Conservation (phyloP, 2,797 vertebrate genomes). For the Gobionotothen gibberifrons region DNA sequence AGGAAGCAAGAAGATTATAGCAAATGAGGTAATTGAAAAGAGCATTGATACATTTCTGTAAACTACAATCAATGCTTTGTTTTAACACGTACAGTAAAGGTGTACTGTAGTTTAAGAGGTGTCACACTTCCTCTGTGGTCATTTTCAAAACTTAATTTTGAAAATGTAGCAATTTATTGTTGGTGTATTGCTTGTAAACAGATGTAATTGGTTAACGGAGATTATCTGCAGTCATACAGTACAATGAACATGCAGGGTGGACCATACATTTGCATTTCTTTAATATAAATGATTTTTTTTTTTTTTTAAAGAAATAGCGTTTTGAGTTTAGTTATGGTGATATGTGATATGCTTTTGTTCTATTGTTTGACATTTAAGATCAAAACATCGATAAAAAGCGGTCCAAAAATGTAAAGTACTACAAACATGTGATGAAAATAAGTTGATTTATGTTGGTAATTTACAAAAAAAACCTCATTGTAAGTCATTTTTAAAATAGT, state of each 20-base stretch:
- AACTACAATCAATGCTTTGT: conserved; percentile 16
- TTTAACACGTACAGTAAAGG: conserved; percentile 15
- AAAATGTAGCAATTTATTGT: not conserved
- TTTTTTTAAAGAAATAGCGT: not conserved
- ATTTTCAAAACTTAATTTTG: not conserved
- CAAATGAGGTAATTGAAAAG: conserved; percentile 69
- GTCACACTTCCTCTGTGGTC: not conserved
- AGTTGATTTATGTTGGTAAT: too few species aligned
- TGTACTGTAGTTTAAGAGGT: conserved; percentile 5
- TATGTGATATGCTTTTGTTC: not conserved
- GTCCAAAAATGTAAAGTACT: not conserved
- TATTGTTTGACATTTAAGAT: not conserved
- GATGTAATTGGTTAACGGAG: not conserved
- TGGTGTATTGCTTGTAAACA: not conserved
- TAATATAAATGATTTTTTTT: not conserved
- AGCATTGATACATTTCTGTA: conserved; percentile 59
- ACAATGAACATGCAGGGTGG: not conserved
- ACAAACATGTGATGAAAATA: too few species aligned
- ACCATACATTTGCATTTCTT: not conserved
- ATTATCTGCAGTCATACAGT: not conserved
- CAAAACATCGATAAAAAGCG: not conserved
- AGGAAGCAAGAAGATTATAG: conserved; percentile 73
- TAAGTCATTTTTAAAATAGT: not conserved
- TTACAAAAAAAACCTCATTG: too few species aligned
- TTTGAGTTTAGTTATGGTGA: not conserved